phyloP scores from a whole-genome alignment of 2,888 invertebrate genomes.

The Drosophila gaucha region DNA sequence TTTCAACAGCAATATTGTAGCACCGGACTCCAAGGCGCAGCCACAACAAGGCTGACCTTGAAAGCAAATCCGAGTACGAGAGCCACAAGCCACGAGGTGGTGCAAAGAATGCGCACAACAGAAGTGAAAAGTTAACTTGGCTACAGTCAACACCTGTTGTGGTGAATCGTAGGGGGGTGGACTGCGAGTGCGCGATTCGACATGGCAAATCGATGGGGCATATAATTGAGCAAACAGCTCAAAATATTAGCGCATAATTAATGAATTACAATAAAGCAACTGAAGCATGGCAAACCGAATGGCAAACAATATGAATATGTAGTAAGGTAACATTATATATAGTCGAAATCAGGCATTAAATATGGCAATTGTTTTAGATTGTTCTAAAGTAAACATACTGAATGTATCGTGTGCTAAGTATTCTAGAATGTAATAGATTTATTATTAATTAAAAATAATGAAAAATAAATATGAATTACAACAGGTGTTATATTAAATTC shows the following conservation, averaged over 20 bases:
- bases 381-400: too few species aligned
- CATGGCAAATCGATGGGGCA: conserved; percentile 50
- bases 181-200: conserved; percentile 14
- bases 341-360: not conserved
- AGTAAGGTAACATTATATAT: not conserved
- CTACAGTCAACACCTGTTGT: conserved; percentile 33
- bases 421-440: too few species aligned
- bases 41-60: conserved; percentile 67
- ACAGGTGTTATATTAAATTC: too few species aligned
- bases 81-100: conserved; percentile 20
- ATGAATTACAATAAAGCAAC: conserved; percentile 46
- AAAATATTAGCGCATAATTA: conserved; percentile 57
- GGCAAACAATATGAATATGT: conserved; percentile 17
- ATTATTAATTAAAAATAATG: too few species aligned
- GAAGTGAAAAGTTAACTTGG: conserved; percentile 49
- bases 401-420: too few species aligned
- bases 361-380: not conserved
- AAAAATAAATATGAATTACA: too few species aligned
- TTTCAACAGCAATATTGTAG: conserved; percentile 58
- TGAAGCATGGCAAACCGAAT: conserved; percentile 46
- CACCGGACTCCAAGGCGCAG: conserved; percentile 32
- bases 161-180: not conserved
- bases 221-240: conserved; percentile 54
- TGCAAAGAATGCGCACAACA: conserved; percentile 52
- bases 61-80: conserved; percentile 37